These are phyloP conservation scores for Melolontha melolontha DNA, from an alignment of 2,888 invertebrate species.

Conservation along the genomic window DNA sequence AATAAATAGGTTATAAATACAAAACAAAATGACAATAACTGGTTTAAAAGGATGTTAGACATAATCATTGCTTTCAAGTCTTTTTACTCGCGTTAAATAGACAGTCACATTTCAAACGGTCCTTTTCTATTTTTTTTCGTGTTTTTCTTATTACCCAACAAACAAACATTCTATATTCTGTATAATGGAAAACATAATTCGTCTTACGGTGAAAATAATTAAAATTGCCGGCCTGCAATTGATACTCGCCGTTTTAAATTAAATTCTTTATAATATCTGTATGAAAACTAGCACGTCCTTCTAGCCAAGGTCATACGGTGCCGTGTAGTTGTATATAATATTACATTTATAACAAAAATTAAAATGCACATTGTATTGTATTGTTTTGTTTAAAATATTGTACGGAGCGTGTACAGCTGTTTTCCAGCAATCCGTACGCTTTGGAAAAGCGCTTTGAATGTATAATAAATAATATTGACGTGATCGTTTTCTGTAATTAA, in stretches of 20 bases:
- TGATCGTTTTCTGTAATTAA: conserved; percentile 15
- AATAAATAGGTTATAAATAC: conserved; percentile 29
- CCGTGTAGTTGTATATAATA: conserved; percentile 1
- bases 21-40: conserved; percentile 26
- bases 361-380: conserved; percentile 10
- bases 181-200: background rate
- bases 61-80: conserved; percentile 6
- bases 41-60: conserved; percentile 34
- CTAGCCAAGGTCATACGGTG: conserved; percentile 17
- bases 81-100: background rate
- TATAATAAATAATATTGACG: conserved; percentile 21
- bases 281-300: conserved; percentile 31
- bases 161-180: conserved; percentile 1
- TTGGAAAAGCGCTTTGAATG: conserved; percentile 11
- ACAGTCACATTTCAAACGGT: conserved; percentile 11
- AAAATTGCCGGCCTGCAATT: background rate
- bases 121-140: conserved; percentile 1
- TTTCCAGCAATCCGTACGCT: conserved; percentile 17
- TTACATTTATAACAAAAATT: conserved; percentile 24
- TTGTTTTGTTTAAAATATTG: conserved; percentile 28
- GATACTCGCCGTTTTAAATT: background rate
- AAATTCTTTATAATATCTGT: conserved; percentile 1
- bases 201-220: background rate
- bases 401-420: conserved; percentile 20
- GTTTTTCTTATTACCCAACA: background rate